Evolutionary conservation across 1,140 invertebrate genomes (phyloP).

Genomic region (Anastrepha ludens): DNA sequence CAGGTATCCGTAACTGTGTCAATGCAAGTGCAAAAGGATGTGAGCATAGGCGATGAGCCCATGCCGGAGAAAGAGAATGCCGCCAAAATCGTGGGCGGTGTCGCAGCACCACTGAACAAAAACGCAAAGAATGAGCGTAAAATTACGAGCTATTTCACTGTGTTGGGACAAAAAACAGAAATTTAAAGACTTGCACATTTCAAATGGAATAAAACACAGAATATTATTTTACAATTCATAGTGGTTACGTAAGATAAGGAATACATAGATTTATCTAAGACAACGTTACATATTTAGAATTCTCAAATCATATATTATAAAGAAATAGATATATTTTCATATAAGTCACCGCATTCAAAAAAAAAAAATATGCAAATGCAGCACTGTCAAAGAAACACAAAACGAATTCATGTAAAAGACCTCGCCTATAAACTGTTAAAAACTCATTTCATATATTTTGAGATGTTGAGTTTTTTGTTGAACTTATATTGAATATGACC

Average conservation of each 20-base stretch:
- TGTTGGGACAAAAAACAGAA: constrained; percentile 70
- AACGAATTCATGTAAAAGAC: constrained; percentile 38
- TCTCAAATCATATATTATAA: constrained; percentile 40
- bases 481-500: background rate
- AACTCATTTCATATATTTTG: background rate
- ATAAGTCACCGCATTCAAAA: background rate
- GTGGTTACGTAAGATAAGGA: background rate
- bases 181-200: constrained; percentile 61
- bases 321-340: constrained; percentile 10
- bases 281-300: constrained; percentile 11
- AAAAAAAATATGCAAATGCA: constrained; percentile 20
- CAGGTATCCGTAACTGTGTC: constrained; percentile 70
- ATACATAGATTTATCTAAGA: background rate
- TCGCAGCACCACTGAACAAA: background rate
- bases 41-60: background rate
- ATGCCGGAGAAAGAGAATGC: constrained; percentile 55
- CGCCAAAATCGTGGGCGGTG: background rate
- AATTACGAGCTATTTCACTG: constrained; percentile 70
- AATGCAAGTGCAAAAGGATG: constrained; percentile 68
- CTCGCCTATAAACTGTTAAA: constrained; percentile 23
- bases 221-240: constrained; percentile 63
- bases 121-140: constrained; percentile 64
- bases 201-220: constrained; percentile 14
- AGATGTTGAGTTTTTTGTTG: background rate
- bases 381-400: constrained; percentile 3